Percentiles rank a stretch among this genome's conserved stretches.
These are phyloP conservation scores for Ennomos erosarius DNA, from an alignment of 2,888 invertebrate species.

Conservation along the genomic window DNA sequence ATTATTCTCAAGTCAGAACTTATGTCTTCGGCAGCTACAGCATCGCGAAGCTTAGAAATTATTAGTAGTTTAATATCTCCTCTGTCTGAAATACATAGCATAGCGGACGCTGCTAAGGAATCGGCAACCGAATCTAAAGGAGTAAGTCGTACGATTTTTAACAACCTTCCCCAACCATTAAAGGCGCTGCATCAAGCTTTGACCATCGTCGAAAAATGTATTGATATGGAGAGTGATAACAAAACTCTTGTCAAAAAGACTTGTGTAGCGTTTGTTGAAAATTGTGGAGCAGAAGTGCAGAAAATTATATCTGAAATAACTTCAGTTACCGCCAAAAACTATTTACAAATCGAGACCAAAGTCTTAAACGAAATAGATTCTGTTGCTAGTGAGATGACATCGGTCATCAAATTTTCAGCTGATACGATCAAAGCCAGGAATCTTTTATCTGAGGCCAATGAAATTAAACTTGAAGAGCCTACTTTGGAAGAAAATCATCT, in stretches of 20 bases:
- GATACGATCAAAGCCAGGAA: slow-evolving; percentile 82
- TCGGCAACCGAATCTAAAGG: slow-evolving; percentile 64
- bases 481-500: slow-evolving; percentile 67
- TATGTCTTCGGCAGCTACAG: slow-evolving; percentile 88
- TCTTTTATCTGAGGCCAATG: slow-evolving; percentile 64
- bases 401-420: slow-evolving; percentile 78
- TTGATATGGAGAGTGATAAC: slow-evolving; percentile 87
- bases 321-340: slow-evolving; percentile 73
- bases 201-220: slow-evolving; percentile 88
- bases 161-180: slow-evolving; percentile 84
- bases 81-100: slow-evolving; percentile 87
- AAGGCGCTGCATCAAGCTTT: slow-evolving; percentile 87
- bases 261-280: slow-evolving; percentile 87
- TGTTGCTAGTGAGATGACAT: slow-evolving; percentile 78
- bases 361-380: slow-evolving; percentile 73
- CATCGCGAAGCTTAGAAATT: slow-evolving; percentile 88
- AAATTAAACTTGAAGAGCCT: slow-evolving; percentile 62
- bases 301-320: slow-evolving; percentile 78
- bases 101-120: slow-evolving; percentile 83
- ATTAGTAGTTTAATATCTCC: slow-evolving; percentile 87
- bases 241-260: slow-evolving; percentile 89
- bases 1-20: slow-evolving; percentile 87
- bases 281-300: slow-evolving; percentile 83
- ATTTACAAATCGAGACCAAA: slow-evolving; percentile 69
- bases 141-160: slow-evolving; percentile 82